Evolutionary conservation across 37 sponge, comb jelly and placozoan genomes (phyloP).

Genomic region (Spongilla lacustris): DNA sequence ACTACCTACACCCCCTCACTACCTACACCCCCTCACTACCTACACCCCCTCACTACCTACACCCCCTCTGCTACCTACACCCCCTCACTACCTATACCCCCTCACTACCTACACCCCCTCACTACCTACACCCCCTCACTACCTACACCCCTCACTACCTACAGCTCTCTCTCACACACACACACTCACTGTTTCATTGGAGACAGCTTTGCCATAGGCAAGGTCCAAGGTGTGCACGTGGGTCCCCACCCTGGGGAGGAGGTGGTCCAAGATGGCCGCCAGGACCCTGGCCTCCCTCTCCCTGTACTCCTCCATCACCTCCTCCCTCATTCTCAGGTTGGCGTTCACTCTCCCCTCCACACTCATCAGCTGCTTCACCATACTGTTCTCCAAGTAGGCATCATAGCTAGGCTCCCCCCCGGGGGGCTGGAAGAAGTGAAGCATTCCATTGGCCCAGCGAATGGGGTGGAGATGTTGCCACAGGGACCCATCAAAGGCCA

Average conservation of each 20-base stretch:
- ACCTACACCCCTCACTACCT: no score
- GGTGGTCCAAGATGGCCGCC: slow-evolving; percentile 55
- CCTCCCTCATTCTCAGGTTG: slow-evolving; percentile 32
- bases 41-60: no score
- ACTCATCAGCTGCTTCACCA: slow-evolving; percentile 43
- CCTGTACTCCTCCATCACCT: background rate
- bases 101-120: no score
- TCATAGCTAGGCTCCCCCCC: background rate
- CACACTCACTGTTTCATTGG: slow-evolving; percentile 65
- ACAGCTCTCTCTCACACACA: no score
- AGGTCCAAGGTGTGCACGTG: slow-evolving; percentile 68
- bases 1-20: no score
- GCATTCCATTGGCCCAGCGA: slow-evolving; percentile 56
- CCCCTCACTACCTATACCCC: no score
- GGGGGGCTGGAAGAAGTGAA: slow-evolving; percentile 44
- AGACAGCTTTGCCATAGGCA: slow-evolving; percentile 59
- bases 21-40: no score
- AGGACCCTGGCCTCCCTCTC: slow-evolving; percentile 51
- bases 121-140: no score
- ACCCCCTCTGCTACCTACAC: no score
- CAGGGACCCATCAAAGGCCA: slow-evolving; percentile 46
- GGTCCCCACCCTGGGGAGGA: slow-evolving; percentile 68
- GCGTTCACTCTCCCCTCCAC: slow-evolving; percentile 55
- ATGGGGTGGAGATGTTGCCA: slow-evolving; percentile 82
- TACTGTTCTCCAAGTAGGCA: slow-evolving; percentile 22